A percentile compares a stretch with the other conserved stretches of the same genome.
Conservation (phyloP, 2,113 vertebrate species). For the Dolichallabes microphthalmus region DNA sequence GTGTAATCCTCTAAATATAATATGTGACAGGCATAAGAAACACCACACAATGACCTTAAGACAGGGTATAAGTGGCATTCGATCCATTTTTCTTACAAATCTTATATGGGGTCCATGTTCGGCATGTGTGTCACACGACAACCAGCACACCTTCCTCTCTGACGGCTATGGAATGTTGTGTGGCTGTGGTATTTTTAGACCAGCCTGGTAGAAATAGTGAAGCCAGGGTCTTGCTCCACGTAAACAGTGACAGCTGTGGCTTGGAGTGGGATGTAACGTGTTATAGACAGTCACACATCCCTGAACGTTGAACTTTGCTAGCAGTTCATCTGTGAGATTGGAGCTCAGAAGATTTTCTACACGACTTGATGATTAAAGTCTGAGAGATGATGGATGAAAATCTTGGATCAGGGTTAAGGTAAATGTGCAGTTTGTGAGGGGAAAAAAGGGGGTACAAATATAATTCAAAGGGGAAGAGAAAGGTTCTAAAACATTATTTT, state of each 20-base stretch:
- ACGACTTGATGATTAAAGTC: slow-evolving; percentile 47
- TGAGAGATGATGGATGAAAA: slow-evolving; percentile 68
- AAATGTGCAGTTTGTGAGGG: slow-evolving; percentile 32
- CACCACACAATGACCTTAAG: neutral
- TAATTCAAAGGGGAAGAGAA: neutral
- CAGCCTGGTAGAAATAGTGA: slow-evolving; percentile 75
- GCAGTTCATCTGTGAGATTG: neutral
- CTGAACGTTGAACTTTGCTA: neutral
- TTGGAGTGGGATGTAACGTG: slow-evolving; percentile 67
- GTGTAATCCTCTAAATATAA: neutral
- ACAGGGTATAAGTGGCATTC: neutral
- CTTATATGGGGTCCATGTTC: neutral
- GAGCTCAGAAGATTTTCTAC: neutral
- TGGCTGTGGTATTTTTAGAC: slow-evolving; percentile 88
- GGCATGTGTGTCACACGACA: neutral
- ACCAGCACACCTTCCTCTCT: slow-evolving; percentile 54
- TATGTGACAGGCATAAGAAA: neutral
- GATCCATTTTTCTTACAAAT: neutral
- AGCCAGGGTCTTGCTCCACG: slow-evolving; percentile 78
- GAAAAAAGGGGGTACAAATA: neutral
- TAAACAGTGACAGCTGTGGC: slow-evolving; percentile 71
- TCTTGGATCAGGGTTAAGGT: slow-evolving; percentile 66
- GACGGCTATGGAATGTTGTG: slow-evolving; percentile 77
- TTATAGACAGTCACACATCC: slow-evolving; percentile 17
- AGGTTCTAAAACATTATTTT: neutral